Evolutionary conservation across 2,888 invertebrate genomes (phyloP).

Genomic region (Diarsia mendica): DNA sequence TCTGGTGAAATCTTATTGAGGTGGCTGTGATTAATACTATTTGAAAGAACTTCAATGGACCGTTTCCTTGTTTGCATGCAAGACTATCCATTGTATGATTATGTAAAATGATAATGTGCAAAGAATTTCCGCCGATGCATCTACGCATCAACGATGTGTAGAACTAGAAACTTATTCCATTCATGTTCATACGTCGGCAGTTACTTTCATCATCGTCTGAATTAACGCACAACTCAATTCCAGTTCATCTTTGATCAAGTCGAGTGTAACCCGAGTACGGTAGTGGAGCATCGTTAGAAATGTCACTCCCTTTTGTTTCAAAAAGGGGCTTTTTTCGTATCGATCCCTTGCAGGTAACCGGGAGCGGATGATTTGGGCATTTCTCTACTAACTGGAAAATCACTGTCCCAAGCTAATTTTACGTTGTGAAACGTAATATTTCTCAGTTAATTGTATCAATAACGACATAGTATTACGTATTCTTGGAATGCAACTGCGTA

Average conservation of each 20-base stretch:
- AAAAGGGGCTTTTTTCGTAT: slow-evolving; percentile 83
- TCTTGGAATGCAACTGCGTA: no score
- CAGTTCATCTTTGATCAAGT: slow-evolving; percentile 66
- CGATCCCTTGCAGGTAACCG: slow-evolving; percentile 87
- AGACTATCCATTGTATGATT: neutral
- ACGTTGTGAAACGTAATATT: no score
- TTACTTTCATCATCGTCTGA: slow-evolving; percentile 34
- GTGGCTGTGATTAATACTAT: slow-evolving; percentile 12
- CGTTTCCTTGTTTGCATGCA: neutral
- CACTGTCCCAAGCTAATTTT: no score
- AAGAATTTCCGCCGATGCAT: neutral
- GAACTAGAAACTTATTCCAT: slow-evolving; percentile 1
- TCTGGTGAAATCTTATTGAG: slow-evolving; percentile 21
- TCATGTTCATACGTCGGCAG: slow-evolving; percentile 4
- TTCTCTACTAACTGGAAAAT: no score
- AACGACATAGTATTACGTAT: no score
- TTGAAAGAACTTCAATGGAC: neutral
- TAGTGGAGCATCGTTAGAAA: slow-evolving; percentile 75
- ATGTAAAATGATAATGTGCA: neutral
- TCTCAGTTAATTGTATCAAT: no score
- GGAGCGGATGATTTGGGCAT: slow-evolving; percentile 89
- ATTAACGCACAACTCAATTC: slow-evolving; percentile 45
- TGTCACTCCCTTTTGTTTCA: slow-evolving; percentile 87
- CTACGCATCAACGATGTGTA: neutral
- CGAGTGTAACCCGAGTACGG: slow-evolving; percentile 66